A percentile compares a stretch with the other conserved stretches of the same genome.
These are phyloP conservation scores for Temnothorax curvispinosus DNA, from an alignment of 1,140 invertebrate species.

Conservation along the genomic window DNA sequence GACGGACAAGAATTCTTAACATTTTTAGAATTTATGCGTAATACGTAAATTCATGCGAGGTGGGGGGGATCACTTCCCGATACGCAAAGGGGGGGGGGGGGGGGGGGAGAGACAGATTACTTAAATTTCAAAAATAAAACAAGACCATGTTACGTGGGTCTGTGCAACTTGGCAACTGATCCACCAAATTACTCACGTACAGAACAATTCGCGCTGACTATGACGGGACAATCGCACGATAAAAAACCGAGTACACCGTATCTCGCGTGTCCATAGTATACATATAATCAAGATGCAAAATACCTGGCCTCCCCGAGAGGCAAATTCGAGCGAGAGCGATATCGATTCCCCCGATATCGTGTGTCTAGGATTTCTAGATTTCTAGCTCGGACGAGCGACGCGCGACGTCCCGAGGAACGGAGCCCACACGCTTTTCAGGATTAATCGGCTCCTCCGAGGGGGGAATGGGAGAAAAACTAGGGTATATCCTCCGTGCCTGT, in stretches of 20 bases:
- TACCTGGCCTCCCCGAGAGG: background rate
- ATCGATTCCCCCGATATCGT: constrained; percentile 17
- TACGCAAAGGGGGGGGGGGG: background rate
- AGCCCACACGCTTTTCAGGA: no score
- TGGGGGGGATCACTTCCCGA: background rate
- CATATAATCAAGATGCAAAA: background rate
- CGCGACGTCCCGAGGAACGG: no score
- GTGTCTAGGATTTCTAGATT: background rate
- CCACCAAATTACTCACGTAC: background rate
- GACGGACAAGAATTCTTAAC: background rate
- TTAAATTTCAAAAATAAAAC: background rate
- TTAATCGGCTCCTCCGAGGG: background rate
- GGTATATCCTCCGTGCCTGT: background rate
- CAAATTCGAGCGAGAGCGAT: background rate
- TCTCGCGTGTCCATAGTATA: background rate
- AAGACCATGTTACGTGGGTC: no score
- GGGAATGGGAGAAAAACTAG: background rate
- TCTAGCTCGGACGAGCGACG: background rate
- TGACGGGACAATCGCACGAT: background rate
- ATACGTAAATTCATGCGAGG: background rate
- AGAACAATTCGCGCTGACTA: background rate
- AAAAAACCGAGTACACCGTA: background rate
- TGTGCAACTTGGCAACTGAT: background rate
- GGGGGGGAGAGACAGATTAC: background rate
- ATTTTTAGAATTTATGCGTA: background rate